Percentiles rank a stretch among this genome's conserved stretches.
These are phyloP conservation scores for Phodopus roborovskii DNA, from an alignment of 2,113 vertebrate species.

Conservation along the genomic window DNA sequence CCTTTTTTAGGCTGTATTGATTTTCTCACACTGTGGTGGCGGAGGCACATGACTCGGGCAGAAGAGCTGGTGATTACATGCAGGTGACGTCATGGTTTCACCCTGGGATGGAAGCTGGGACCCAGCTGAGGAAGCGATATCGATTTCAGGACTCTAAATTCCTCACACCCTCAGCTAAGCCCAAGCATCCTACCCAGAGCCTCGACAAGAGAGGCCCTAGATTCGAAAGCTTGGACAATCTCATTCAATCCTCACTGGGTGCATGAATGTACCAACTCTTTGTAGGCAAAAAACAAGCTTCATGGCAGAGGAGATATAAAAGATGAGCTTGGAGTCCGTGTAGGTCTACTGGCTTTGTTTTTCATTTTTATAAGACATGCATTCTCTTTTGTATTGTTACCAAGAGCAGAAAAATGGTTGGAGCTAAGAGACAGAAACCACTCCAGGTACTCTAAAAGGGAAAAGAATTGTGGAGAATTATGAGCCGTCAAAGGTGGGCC, in stretches of 20 bases:
- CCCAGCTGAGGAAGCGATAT: fast-evolving
- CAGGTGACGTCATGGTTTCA: conserved; percentile 17
- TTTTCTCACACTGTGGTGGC: not conserved
- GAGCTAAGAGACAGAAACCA: not conserved
- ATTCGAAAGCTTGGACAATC: not conserved
- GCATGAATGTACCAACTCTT: not conserved
- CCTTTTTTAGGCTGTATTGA: not conserved
- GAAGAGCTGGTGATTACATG: not conserved
- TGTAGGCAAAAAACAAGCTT: not conserved
- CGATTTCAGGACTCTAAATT: not conserved
- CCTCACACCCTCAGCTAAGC: not conserved
- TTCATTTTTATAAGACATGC: not conserved
- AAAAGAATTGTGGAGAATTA: not conserved
- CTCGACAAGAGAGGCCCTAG: not conserved
- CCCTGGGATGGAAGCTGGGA: not conserved
- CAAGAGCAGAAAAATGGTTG: not conserved
- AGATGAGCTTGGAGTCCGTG: not conserved
- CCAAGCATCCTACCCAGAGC: not conserved
- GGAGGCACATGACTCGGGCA: not conserved
- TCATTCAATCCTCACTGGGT: not conserved
- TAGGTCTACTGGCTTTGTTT: not conserved
- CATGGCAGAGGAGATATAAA: not conserved
- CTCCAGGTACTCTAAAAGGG: not conserved
- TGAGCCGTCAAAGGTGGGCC: not conserved
- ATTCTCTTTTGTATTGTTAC: not conserved